Conservation (phyloP, 2,113 vertebrate species). For the Laterallus jamaicensis region DNA sequence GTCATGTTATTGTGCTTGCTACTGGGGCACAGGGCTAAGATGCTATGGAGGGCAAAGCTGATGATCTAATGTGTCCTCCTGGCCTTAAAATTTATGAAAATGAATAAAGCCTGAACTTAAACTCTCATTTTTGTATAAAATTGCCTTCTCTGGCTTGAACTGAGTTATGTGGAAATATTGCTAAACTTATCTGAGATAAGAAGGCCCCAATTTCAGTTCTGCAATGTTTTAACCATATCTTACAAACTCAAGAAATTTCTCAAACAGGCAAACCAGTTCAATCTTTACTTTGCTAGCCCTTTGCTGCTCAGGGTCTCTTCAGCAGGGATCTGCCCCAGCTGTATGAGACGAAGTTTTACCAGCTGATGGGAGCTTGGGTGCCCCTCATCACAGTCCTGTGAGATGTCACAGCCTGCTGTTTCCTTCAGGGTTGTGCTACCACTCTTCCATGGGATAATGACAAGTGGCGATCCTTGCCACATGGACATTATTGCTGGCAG, state of each 20-base stretch:
- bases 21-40: not conserved
- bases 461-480: not conserved
- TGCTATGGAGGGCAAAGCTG: not conserved
- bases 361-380: not conserved
- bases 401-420: not conserved
- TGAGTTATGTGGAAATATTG: not conserved
- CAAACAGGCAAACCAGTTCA: not conserved
- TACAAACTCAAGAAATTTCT: not conserved
- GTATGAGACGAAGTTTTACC: not conserved
- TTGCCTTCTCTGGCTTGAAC: not conserved
- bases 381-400: not conserved
- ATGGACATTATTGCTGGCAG: not conserved
- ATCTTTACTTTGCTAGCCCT: not conserved
- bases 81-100: conserved; percentile 7
- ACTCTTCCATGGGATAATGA: not conserved
- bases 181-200: not conserved
- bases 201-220: not conserved
- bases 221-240: not conserved
- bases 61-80: conserved; percentile 8
- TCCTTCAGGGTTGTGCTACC: too few relatives aligned
- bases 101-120: not conserved
- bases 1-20: not conserved
- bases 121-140: not conserved
- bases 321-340: not conserved
- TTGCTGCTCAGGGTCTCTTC: too few relatives aligned